phyloP scores from a whole-genome alignment of 2,113 vertebrate genomes.

The Chrysemys picta region DNA sequence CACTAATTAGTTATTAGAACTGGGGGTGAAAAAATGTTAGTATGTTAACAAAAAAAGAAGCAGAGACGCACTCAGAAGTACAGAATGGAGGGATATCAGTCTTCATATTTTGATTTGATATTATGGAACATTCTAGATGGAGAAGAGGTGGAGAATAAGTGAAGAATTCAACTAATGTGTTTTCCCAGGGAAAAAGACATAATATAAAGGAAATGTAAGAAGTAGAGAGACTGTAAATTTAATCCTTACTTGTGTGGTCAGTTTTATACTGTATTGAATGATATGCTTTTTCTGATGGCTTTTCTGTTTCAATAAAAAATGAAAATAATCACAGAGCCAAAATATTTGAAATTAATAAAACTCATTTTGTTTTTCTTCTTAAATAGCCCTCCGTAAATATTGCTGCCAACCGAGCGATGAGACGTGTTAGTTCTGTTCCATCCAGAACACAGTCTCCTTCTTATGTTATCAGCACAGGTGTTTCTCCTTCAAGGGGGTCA shows the following conservation, averaged over 20 bases:
- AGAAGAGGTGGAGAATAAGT: background rate
- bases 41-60: background rate
- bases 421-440: conserved; percentile 95
- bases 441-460: conserved; percentile 95
- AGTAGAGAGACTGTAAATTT: background rate
- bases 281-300: background rate
- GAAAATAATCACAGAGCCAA: rapidly evolving
- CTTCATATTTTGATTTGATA: background rate
- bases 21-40: background rate
- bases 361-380: conserved; percentile 49
- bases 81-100: rapidly evolving
- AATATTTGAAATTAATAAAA: background rate
- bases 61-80: background rate
- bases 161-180: background rate
- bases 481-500: conserved; percentile 92
- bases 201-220: background rate
- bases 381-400: conserved; percentile 79
- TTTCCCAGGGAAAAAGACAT: background rate
- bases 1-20: background rate
- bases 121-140: background rate
- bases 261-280: background rate
- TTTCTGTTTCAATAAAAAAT: rapidly evolving
- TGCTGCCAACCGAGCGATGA: conserved; percentile 86
- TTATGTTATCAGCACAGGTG: conserved; percentile 82
- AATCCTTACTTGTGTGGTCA: background rate